Evolutionary conservation across 2,888 invertebrate species (phyloP).

Genomic region (Leptinotarsa juncta): DNA sequence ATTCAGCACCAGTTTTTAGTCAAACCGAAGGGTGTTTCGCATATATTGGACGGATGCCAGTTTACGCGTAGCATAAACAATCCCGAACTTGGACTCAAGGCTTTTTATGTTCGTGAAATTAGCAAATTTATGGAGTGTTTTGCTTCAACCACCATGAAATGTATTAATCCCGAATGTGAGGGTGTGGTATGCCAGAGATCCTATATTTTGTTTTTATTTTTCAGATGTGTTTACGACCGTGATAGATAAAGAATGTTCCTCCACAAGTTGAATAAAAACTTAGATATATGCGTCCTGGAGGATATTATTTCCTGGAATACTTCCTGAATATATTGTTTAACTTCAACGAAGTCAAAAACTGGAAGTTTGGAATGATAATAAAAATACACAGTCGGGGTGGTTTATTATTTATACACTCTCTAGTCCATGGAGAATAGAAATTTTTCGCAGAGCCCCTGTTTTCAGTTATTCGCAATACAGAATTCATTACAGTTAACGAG

Average conservation of each 20-base stretch:
- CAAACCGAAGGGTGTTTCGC: slow-evolving; percentile 23
- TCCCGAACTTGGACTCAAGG: slow-evolving; percentile 40
- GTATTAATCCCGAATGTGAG: slow-evolving; percentile 37
- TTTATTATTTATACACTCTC: slow-evolving; percentile 4
- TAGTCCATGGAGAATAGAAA: neutral
- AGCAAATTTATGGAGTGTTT: slow-evolving; percentile 45
- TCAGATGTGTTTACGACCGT: slow-evolving; percentile 18
- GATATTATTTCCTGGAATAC: slow-evolving; percentile 7
- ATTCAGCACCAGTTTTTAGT: slow-evolving; percentile 23
- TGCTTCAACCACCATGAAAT: slow-evolving; percentile 40
- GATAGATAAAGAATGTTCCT: slow-evolving; percentile 12
- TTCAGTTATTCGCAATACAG: neutral
- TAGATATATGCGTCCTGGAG: slow-evolving; percentile 8
- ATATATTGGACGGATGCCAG: slow-evolving; percentile 39
- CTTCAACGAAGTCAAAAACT: slow-evolving; percentile 3
- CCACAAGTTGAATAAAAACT: slow-evolving; percentile 12
- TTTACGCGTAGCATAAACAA: slow-evolving; percentile 39
- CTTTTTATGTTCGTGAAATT: slow-evolving; percentile 46
- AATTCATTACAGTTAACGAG: neutral
- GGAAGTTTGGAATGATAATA: neutral
- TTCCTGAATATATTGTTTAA: slow-evolving; percentile 10
- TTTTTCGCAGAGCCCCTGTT: neutral
- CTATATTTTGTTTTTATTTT: slow-evolving; percentile 20
- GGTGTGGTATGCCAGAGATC: slow-evolving; percentile 24
- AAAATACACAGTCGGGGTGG: neutral